Evolutionary conservation across 2,888 invertebrate genomes (phyloP), one percentile per base, ranked within the genome.

Genomic region (Clivina fossor): DNA sequence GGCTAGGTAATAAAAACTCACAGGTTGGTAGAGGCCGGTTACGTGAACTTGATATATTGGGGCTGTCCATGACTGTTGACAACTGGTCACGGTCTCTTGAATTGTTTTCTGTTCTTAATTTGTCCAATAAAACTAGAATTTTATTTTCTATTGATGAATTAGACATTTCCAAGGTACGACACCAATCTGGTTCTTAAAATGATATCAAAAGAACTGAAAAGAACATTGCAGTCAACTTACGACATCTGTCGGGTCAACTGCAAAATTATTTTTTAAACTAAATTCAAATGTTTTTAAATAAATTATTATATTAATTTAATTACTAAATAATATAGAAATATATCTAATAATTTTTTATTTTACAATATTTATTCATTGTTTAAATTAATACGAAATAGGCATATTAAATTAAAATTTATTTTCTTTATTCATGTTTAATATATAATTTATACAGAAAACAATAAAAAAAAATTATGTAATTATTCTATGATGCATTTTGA

Each of bases 51-150:
- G 69, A 65, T 71, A 70, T 64, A 62, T 68, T 66, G 66, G 71
- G 69, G 69, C 68, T 66, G 66, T 70, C 70, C 68, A 72, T 75
- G 75, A 73, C 62, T 62, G 56, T 60, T 58, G 41, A 53, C 51
- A 47, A 60, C 47, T 43, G 60, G 41, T 60, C 78, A 74, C 68
- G 76, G 67, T 67, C 71, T 66, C 68, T 70, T 64, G 71, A 71
- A 65, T 71, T 70, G 66, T 74, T 76, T 68, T 76, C 76, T 71
- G 82, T 84, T 75, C 84, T 83, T 65, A 93, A 79, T 68, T 88
- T 82, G 72, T 87, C 87, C 76, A 93, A 85, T 75, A 93, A 80
- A 70, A 85, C 86, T 76, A 88, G 83, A 71, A 93, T 81, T 80
- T 86, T 90, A 69, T 86, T 87, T 74, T 86, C 86, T 72, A 86